Percentiles rank a stretch among this genome's conserved stretches.
These are phyloP conservation scores for Scatophagus argus DNA, from an alignment of 2,113 vertebrate species.

Conservation along the genomic window DNA sequence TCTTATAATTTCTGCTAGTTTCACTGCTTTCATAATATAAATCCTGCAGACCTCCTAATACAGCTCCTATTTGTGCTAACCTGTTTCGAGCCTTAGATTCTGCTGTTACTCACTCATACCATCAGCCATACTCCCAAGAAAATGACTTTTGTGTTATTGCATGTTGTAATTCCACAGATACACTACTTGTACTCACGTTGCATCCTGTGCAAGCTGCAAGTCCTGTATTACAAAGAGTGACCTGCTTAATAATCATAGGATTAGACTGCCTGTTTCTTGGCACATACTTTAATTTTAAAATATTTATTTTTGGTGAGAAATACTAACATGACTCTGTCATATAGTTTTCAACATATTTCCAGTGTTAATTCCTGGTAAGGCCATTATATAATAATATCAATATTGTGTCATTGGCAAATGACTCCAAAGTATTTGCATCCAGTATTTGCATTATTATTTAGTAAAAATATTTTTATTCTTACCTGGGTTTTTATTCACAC, in stretches of 20 bases:
- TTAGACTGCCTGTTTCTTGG: conserved; percentile 20
- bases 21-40: conserved; percentile 13
- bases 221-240: conserved; percentile 39
- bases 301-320: conserved; percentile 7
- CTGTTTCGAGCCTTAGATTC: conserved; percentile 33
- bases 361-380: conserved; percentile 25
- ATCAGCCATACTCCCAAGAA: conserved; percentile 52
- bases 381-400: conserved; percentile 18
- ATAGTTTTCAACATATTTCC: conserved; percentile 23
- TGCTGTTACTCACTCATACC: conserved; percentile 62
- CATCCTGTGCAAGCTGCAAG: conserved; percentile 43
- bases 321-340: conserved; percentile 25
- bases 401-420: conserved; percentile 78
- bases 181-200: conserved; percentile 50
- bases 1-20: conserved; percentile 4
- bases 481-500: conserved; percentile 60
- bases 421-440: conserved; percentile 61
- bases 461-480: conserved; percentile 45
- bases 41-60: background rate
- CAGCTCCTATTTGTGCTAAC: conserved; percentile 41
- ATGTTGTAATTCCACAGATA: conserved; percentile 57
- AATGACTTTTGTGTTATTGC: conserved; percentile 55
- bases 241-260: conserved; percentile 8
- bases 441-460: conserved; percentile 52
- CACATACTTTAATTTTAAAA: conserved; percentile 2